Percentiles rank a stretch among this genome's conserved stretches.
These are phyloP conservation scores for Hephaestus fuliginosus DNA, from an alignment of 2,797 vertebrate genomes.

Conservation along the genomic window DNA sequence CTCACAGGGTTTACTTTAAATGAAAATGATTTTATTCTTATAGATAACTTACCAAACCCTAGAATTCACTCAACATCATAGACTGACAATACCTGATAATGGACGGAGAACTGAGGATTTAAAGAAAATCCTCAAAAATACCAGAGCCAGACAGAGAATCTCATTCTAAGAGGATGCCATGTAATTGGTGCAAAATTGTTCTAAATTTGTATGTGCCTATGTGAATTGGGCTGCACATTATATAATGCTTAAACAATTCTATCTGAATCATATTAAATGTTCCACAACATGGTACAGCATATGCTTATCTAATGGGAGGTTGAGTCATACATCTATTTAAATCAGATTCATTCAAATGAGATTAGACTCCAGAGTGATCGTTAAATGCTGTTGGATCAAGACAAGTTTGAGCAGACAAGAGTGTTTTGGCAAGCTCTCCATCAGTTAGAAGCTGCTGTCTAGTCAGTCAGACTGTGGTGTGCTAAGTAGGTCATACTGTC, in stretches of 20 bases:
- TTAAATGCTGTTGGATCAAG: conserved; percentile 16
- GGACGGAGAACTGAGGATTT: neutral
- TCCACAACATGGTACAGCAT: neutral
- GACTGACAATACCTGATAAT: neutral
- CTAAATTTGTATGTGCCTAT: neutral
- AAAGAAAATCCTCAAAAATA: neutral
- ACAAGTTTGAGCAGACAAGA: conserved; percentile 10
- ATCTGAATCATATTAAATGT: neutral
- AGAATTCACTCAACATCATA: neutral
- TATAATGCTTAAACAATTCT: conserved; percentile 2
- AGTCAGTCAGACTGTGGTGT: conserved; percentile 7
- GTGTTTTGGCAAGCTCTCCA: conserved; percentile 14
- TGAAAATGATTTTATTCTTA: neutral
- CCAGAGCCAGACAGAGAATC: neutral
- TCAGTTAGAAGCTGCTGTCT: conserved; percentile 28
- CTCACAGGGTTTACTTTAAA: neutral
- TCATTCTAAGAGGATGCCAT: neutral
- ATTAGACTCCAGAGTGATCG: conserved; percentile 5
- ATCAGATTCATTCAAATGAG: conserved; percentile 19
- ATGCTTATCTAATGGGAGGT: neutral
- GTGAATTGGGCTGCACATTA: conserved; percentile 2
- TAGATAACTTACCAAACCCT: neutral
- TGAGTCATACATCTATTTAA: conserved; percentile 20
- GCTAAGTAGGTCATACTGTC: conserved; percentile 54
- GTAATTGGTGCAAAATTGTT: neutral